Evolutionary conservation across 2,888 invertebrate species (phyloP).

Genomic region (Biston stratarius): DNA sequence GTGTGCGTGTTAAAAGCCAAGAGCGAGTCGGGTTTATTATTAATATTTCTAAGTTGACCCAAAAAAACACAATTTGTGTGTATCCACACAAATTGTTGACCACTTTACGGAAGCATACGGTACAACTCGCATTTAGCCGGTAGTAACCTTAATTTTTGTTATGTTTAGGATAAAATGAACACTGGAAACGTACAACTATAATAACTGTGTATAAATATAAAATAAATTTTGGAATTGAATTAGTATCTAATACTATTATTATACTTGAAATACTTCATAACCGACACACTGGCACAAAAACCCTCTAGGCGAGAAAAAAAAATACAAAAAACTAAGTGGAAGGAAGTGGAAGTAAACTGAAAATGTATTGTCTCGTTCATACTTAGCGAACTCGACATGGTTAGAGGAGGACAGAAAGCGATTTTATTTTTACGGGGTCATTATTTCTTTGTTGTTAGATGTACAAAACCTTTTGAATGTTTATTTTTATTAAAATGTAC

Average conservation of each 20-base stretch:
- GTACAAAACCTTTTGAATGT: conserved; percentile 1
- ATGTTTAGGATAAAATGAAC: too few species aligned
- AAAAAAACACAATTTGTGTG: too few species aligned
- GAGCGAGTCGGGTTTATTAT: too few species aligned
- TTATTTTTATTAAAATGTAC: not conserved
- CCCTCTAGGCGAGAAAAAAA: conserved; percentile 59
- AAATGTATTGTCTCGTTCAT: conserved; percentile 49
- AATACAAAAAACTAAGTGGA: conserved; percentile 63
- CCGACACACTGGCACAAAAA: conserved; percentile 57
- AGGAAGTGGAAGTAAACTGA: conserved; percentile 56
- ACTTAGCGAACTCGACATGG: conserved; percentile 28
- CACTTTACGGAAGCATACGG: too few species aligned
- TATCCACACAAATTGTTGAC: too few species aligned
- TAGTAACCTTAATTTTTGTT: too few species aligned
- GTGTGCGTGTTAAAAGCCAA: too few species aligned
- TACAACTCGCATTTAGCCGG: too few species aligned
- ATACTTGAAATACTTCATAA: conserved; percentile 40
- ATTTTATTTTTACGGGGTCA: not conserved
- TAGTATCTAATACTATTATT: conserved; percentile 34
- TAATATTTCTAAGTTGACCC: too few species aligned
- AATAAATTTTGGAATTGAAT: too few species aligned
- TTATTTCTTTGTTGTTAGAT: conserved; percentile 6
- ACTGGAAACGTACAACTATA: too few species aligned
- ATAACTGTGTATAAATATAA: too few species aligned
- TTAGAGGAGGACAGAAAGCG: conserved; percentile 7